Conservation (phyloP, 2,113 vertebrate species). For the Hiodon tergisus region DNA sequence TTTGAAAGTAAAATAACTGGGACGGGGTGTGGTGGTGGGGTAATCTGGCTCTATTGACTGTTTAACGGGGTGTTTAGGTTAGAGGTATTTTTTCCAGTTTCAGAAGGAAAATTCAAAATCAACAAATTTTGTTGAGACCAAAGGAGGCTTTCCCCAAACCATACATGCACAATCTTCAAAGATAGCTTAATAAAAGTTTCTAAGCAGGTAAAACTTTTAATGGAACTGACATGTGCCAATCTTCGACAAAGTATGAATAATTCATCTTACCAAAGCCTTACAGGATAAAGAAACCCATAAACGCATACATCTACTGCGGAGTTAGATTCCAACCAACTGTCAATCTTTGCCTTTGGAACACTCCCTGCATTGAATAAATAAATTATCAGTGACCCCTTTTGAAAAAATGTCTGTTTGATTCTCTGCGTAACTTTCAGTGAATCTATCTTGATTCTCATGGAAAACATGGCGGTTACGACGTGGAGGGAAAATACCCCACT, state of each 20-base stretch:
- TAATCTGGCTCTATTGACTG: too few species aligned
- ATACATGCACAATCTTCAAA: conserved; percentile 9
- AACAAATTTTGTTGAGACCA: not conserved
- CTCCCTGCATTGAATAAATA: too few species aligned
- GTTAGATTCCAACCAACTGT: not conserved
- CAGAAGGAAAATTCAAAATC: not conserved
- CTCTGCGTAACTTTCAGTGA: too few species aligned
- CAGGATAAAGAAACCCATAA: not conserved
- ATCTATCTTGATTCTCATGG: too few species aligned
- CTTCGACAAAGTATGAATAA: conserved; percentile 39
- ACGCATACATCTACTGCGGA: too few species aligned
- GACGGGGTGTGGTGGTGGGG: too few species aligned
- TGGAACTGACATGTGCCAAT: conserved; percentile 28
- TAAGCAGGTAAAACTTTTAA: conserved; percentile 35
- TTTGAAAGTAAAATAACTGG: not conserved
- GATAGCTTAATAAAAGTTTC: conserved; percentile 15
- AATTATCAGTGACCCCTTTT: not conserved
- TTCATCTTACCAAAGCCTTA: conserved; percentile 35
- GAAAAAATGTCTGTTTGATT: not conserved
- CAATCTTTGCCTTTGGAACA: not conserved
- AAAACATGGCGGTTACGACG: too few species aligned
- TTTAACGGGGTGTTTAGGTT: too few species aligned
- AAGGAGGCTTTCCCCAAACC: not conserved
- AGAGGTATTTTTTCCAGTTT: not conserved
- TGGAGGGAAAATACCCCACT: too few species aligned